Base-by-base conservation (phyloP, 2,888 invertebrate genomes). In the Aelia acuminata region DNA sequence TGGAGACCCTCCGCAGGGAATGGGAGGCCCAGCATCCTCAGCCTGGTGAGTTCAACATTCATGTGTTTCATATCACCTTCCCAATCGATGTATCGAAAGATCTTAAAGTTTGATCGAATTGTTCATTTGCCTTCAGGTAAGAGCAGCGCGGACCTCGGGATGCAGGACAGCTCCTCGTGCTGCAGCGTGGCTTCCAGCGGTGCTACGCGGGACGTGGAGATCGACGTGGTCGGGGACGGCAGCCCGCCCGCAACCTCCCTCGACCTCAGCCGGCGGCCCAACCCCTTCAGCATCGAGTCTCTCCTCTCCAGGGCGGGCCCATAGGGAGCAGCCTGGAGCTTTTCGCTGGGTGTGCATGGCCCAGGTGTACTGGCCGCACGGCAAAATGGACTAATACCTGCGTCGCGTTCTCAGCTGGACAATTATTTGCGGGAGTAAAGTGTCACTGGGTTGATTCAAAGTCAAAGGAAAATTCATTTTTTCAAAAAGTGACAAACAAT, bases 281-380 rank as follows among this genome's bases (percentile, higher is more conserved):
- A 94, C 90, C 97, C 97, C 87, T 97, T 97, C 94, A 97, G 97
- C 93, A 97, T 97, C 94, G 97, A 97, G 92, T 97, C 97, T 89
- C 93, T 97, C 91, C 94, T 97, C 91, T 96, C 96, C 91, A 95
- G 95, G 93, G 94, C 84, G 49, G 84, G 87, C 1, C 87, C 87
- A 31, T 87, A 87, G 87, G 87, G 63, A 20, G 0, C 22, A 22
- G 39, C 4, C 13, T 13, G 0, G 15, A 31, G 15, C 15, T 63
- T 31, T 11, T 10, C 35, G 35, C 63, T 20, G 63, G 26, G 26
- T 57, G 26, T 15, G 13, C 13, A 26, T 35, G 35, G 31, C 18
- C 18, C 8, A 57, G 26, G 26, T 26, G 26, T 57, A 26, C 8
- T 35, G 26, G 31, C 26, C 31, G 43, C 80, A 43, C 43, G 43